Percentiles rank a stretch among this genome's conserved stretches.
phyloP scores from a whole-genome alignment of 2,888 invertebrate species.

The Seira ritae region DNA sequence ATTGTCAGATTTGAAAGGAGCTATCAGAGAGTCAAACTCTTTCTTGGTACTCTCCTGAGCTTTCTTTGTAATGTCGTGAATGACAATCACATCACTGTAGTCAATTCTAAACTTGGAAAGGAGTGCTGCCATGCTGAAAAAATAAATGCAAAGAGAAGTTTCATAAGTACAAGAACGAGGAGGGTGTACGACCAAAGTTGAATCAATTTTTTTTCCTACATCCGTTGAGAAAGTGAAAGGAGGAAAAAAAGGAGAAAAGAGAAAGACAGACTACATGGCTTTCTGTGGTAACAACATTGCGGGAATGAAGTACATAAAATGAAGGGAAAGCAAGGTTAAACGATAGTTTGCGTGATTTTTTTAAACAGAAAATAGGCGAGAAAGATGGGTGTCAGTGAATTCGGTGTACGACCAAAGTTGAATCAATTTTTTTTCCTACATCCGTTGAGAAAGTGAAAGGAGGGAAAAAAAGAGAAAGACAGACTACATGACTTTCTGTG shows the following conservation, averaged over 20 bases:
- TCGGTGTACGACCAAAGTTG: no score
- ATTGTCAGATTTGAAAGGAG: conserved; percentile 79
- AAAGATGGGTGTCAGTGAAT: no score
- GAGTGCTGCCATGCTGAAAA: conserved; percentile 92
- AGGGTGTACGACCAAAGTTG: neutral
- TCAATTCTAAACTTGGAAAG: conserved; percentile 96
- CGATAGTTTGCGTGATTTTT: no score
- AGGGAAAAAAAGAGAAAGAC: neutral
- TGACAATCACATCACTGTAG: conserved; percentile 93
- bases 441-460: neutral
- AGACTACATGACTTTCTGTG: neutral
- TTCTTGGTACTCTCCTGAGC: conserved; percentile 85
- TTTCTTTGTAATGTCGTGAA: conserved; percentile 91
- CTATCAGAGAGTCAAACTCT: conserved; percentile 84
- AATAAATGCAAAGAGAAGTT: conserved; percentile 46
- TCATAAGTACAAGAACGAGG: neutral
- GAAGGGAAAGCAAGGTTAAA: no score
- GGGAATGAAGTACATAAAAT: no score
- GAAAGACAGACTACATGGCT: neutral
- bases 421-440: no score
- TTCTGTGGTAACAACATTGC: no score
- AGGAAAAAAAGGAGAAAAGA: neutral
- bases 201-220: neutral
- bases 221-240: neutral
- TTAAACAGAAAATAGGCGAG: no score